phyloP scores from a whole-genome alignment of 2,888 invertebrate genomes.

The Gortyna flavago region DNA sequence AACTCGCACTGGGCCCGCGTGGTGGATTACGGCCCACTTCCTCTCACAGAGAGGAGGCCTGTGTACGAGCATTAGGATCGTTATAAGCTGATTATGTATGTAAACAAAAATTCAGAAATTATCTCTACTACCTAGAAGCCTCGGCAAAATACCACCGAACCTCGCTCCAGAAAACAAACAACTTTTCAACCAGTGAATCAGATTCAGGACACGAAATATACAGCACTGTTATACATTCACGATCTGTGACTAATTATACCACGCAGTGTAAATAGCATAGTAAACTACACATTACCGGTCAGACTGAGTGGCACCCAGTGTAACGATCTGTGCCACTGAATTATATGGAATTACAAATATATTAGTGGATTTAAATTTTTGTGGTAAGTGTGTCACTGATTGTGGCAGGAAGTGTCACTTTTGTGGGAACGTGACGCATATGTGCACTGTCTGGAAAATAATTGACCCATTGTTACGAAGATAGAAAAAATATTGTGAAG shows the following conservation, averaged over 20 bases:
- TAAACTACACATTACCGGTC: conserved; percentile 33
- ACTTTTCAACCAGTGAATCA: conserved; percentile 60
- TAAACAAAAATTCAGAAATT: neutral
- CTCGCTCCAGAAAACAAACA: conserved; percentile 58
- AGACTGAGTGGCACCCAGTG: conserved; percentile 58
- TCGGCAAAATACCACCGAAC: conserved; percentile 38
- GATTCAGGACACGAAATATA: conserved; percentile 64
- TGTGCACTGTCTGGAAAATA: conserved; percentile 45
- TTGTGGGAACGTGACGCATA: conserved; percentile 19
- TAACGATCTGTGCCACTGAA: conserved; percentile 57
- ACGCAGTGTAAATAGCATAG: conserved; percentile 49
- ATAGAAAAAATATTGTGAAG: neutral
- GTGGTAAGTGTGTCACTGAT: conserved; percentile 49
- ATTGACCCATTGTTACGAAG: conserved; percentile 34
- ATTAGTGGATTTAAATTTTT: conserved; percentile 51
- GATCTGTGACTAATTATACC: conserved; percentile 52
- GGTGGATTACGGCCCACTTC: too few relatives aligned
- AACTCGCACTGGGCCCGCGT: too few relatives aligned
- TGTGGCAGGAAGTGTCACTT: conserved; percentile 44
- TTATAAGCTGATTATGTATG: too few relatives aligned
- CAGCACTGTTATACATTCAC: conserved; percentile 51
- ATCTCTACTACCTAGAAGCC: neutral
- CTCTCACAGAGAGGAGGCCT: too few relatives aligned
- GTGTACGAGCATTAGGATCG: too few relatives aligned
- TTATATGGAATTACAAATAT: conserved; percentile 61